Evolutionary conservation across 2,797 vertebrate species (phyloP).

Genomic region (Mallotus villosus): DNA sequence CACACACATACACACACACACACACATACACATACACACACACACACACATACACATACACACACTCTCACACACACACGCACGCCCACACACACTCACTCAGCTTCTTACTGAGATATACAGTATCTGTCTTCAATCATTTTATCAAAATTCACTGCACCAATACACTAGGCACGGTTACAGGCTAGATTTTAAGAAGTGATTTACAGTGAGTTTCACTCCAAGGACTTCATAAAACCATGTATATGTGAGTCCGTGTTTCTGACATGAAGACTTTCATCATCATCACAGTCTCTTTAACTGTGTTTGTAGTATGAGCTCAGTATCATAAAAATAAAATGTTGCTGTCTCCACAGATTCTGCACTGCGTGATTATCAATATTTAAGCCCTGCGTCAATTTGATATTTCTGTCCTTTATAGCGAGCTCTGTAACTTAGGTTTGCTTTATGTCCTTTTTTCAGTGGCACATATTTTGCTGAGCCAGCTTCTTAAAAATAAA

Average conservation of each 20-base stretch:
- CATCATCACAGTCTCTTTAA: neutral
- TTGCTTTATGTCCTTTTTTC: conserved; percentile 54
- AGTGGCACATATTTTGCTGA: conserved; percentile 47
- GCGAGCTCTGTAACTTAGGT: conserved; percentile 33
- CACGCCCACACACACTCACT: neutral
- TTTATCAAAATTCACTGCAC: neutral
- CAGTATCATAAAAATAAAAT: conserved; percentile 10
- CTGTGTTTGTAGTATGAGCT: neutral
- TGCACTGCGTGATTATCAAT: conserved; percentile 29
- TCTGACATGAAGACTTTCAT: neutral
- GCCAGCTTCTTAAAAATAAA: conserved; percentile 39
- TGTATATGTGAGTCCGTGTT: neutral
- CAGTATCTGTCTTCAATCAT: neutral
- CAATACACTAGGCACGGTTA: neutral
- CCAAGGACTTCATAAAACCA: neutral
- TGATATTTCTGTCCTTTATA: conserved; percentile 24
- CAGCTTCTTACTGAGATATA: neutral
- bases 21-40: neutral
- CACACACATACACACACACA: no score
- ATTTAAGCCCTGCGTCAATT: conserved; percentile 34
- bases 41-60: neutral
- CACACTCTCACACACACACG: neutral
- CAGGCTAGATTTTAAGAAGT: neutral
- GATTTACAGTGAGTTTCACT: neutral
- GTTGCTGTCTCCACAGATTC: conserved; percentile 30